Base-by-base conservation (phyloP, 1,140 invertebrate genomes). In the Aphelenchoides fujianensis region DNA sequence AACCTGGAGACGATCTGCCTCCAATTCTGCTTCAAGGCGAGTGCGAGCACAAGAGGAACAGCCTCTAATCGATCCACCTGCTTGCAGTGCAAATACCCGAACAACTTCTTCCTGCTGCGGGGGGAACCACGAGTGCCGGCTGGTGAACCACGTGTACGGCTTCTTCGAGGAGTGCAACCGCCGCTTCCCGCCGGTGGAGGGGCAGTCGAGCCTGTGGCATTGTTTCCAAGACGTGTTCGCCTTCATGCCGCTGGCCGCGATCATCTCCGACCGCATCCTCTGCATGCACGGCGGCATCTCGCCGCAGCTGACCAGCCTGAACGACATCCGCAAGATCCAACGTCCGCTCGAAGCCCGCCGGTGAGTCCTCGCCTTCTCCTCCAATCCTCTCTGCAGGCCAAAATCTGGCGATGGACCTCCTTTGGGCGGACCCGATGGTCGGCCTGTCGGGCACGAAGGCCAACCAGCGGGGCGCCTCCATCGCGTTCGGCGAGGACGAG, bases 11-110 rank as follows among this genome's bases (percentile, higher is more conserved):
- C 88, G 31, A 89, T 90, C 36, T 89, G 88, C 78, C 81, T 89
- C 3, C 77, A 89, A 2, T 88, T 98, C 68, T 95, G 95, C 23
- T 98, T 98, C 87, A 98, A 98, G 82, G 88, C 94, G 79, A 94
- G n/a, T n/a, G n/a, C n/a, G n/a, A n/a, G n/a, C n/a, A n/a, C n/a
- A n/a, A 36, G 61, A n/a, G n/a, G n/a, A n/a, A n/a, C n/a, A n/a
- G n/a, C n/a, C n/a, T n/a, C n/a, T n/a, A n/a, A n/a, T n/a, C n/a
- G n/a, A n/a, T n/a, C n/a, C n/a, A n/a, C n/a, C n/a, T n/a, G n/a
- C n/a, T n/a, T n/a, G n/a, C n/a, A n/a, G n/a, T n/a, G n/a, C n/a
- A n/a, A n/a, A n/a, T n/a, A n/a, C n/a, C n/a, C n/a, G n/a, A n/a
- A n/a, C n/a, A n/a, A n/a, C n/a, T n/a, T n/a, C n/a, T n/a, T n/a